These are phyloP conservation scores for Pogonophryne albipinna DNA, from an alignment of 2,797 vertebrate species.

Conservation along the genomic window DNA sequence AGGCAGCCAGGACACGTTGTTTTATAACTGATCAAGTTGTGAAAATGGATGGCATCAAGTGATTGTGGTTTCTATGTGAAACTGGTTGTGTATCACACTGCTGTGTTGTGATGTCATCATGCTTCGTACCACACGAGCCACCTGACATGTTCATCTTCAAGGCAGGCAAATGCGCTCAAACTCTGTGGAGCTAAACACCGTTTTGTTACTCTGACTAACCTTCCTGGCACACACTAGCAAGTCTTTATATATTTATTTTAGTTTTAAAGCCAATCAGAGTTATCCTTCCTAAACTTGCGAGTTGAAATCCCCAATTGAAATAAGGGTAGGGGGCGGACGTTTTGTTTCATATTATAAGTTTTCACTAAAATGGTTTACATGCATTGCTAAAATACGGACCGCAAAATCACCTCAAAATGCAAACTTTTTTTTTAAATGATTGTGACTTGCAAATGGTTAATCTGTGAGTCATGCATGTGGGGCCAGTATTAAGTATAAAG, in stretches of 20 bases:
- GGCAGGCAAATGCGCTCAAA: too few relatives aligned
- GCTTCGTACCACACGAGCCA: too few relatives aligned
- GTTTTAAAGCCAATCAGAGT: neutral
- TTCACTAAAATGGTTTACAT: neutral
- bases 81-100: conserved; percentile 28
- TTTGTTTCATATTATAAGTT: too few relatives aligned
- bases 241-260: conserved; percentile 20
- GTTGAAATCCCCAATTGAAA: neutral
- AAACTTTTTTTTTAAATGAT: neutral
- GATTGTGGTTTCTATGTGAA: conserved; percentile 30
- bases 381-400: neutral
- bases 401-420: neutral
- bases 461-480: neutral
- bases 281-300: neutral
- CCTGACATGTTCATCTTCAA: too few relatives aligned
- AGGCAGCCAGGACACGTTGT: too few relatives aligned
- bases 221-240: too few relatives aligned
- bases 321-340: too few relatives aligned
- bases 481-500: neutral
- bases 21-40: neutral
- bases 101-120: neutral
- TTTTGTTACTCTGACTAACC: too few relatives aligned
- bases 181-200: too few relatives aligned
- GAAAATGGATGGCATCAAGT: neutral
- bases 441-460: neutral